Conservation (phyloP, 2,113 vertebrate genomes). For the Eptesicus fuscus region DNA sequence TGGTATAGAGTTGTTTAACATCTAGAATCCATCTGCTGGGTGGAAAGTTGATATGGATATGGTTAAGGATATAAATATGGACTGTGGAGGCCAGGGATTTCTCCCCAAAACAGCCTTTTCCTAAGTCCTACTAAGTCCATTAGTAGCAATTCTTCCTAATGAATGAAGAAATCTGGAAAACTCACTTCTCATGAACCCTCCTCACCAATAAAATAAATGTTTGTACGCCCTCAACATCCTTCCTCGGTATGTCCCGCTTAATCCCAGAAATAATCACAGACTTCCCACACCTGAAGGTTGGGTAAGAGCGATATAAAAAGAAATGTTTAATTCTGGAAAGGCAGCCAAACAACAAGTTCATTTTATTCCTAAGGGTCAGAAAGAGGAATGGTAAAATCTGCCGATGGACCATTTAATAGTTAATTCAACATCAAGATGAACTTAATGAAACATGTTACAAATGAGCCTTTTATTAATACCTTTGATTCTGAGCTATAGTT, state of each 20-base stretch:
- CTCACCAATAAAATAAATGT: not conserved
- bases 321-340: not conserved
- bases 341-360: not conserved
- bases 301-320: not conserved
- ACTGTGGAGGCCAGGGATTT: not conserved
- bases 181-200: not conserved
- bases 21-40: not conserved
- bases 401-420: not conserved
- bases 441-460: not conserved
- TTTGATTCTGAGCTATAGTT: not conserved
- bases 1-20: not conserved
- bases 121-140: not conserved
- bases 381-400: not conserved
- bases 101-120: not conserved
- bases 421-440: not conserved
- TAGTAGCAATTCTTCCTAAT: not conserved
- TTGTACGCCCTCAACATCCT: not conserved
- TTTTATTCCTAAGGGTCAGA: not conserved
- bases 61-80: not conserved
- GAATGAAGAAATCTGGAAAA: not conserved
- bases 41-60: not conserved
- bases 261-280: not conserved
- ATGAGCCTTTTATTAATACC: not conserved
- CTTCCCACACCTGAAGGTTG: not conserved
- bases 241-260: not conserved